These are phyloP conservation scores for Subacronicta megacephala DNA, from an alignment of 2,888 invertebrate species.

Conservation along the genomic window DNA sequence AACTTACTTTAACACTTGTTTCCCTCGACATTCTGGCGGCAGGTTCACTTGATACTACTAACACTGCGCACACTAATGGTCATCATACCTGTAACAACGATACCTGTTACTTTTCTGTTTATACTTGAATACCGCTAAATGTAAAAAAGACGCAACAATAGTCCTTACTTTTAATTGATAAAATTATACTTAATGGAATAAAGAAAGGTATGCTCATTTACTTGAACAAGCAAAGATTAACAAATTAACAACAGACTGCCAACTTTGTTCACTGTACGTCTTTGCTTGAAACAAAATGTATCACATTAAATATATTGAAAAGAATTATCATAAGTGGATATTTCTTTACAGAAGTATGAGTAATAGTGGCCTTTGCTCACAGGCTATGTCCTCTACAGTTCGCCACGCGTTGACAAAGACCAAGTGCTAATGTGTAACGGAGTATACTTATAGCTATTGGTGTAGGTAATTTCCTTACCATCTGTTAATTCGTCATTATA, in stretches of 20 bases:
- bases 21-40: slow-evolving; percentile 41
- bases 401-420: not conserved
- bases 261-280: not conserved
- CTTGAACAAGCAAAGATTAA: too few species aligned
- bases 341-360: not conserved
- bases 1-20: slow-evolving; percentile 45
- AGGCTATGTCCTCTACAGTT: not conserved
- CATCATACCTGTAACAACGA: slow-evolving; percentile 42
- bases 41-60: slow-evolving; percentile 14
- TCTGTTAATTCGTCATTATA: too few species aligned
- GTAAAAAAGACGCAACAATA: too few species aligned
- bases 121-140: too few species aligned
- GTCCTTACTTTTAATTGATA: too few species aligned
- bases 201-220: too few species aligned
- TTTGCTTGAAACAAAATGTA: not conserved
- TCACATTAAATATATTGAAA: not conserved
- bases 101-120: not conserved
- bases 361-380: not conserved
- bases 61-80: slow-evolving; percentile 2
- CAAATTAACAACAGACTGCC: not conserved
- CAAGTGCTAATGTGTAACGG: not conserved
- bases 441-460: not conserved
- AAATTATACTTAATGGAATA: too few species aligned
- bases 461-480: not conserved
- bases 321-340: not conserved